Base-by-base conservation (phyloP, 2,888 invertebrate genomes). In the Polydrusus tereticollis region DNA sequence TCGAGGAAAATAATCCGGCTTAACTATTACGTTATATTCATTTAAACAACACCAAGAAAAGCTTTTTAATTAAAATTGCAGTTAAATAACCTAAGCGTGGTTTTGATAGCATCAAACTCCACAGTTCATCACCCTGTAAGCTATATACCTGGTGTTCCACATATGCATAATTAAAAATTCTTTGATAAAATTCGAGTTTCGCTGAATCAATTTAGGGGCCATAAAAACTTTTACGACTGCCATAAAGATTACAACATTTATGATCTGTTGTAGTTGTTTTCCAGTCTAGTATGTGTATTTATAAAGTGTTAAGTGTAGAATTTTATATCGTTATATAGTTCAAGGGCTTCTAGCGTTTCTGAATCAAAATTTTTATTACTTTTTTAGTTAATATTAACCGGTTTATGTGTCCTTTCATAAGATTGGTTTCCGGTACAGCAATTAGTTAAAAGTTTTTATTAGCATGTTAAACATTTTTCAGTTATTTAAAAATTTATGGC, bases 181-280 rank as follows among this genome's bases (percentile, higher is more conserved):
- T 63, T 64, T 64, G 67, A 72, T 64, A 67, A 72, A 72, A 47
- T 43, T 69, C 69, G 20, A 29, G 63, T 64, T 60, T 63, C 45
- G 69, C 69, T 18, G 66, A 60, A 75, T 72, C 77, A 75, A 77
- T 78, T 78, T 77, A 77, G 66, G 69, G 64, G 62, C 65, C 71
- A 66, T 78, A 78, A 78, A 78, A 73, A 57, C 52, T 73, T 78
- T 78, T 78, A 78, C 73, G 72, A 72, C 72, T 57, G 64, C 67
- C 65, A 77, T 77, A 77, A 78, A 77, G 76, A 75, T 74, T 75
- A 73, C 75, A 58, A 41, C 75, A 63, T 75, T 76, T 74, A 73
- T 70, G 73, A 73, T 70, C 73, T 70, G 73, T 73, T 70, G 69
- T 73, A 69, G 65, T 60, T 70, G 65, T 72, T 63, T 65, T 68